Evolutionary conservation across 2,113 vertebrate species (phyloP), one percentile per base, ranked within the genome.

Genomic region (Hippocampus abdominalis): DNA sequence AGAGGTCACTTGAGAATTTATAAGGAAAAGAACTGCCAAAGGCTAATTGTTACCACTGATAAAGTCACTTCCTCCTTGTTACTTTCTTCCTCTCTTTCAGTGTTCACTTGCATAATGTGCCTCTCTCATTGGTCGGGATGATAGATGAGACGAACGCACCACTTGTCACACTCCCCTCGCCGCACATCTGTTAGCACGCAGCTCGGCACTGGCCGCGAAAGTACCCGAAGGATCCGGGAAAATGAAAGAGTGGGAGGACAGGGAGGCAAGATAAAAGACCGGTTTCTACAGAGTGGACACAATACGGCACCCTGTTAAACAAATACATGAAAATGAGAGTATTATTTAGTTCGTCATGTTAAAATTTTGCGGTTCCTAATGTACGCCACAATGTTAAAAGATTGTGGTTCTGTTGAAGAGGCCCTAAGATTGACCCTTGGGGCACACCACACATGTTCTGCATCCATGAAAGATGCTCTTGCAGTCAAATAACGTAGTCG

Each of bases 121-220:
- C n/a, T 21, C 36, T 13, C 61, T 64, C 40, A 8, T 44, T 25
- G 6, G 74, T 70, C 67, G 72, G 73, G 69, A 83, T 86, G 84
- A 88, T 76, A 72, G 69, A 88, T 87, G 83, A 83, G 78, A 69
- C 51, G 59, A 76, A 79, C 64, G 62, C 46, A 46, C n/a, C 15
- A 64, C 65, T 79, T 86, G 87, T 90, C 89, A 83, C 70, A 81
- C 68, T 68, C 76, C 86, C 73, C 82, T 82, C 77, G 54, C 15
- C 82, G 77, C 73, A 72, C 81, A 88, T 87, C 80, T 81, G 77
- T 88, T 86, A 82, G 79, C 73, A 56, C 76, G 77, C 65, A 12
- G 20, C 71, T 69, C 80, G 72, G 84, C 73, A 78, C 81, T 81
- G 73, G 75, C 70, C 68, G 54, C 66, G 10, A 76, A 67, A 63